Evolutionary conservation across 2,888 invertebrate genomes (phyloP), one percentile per base, ranked within the genome.

Genomic region (Melitaea athalia): DNA sequence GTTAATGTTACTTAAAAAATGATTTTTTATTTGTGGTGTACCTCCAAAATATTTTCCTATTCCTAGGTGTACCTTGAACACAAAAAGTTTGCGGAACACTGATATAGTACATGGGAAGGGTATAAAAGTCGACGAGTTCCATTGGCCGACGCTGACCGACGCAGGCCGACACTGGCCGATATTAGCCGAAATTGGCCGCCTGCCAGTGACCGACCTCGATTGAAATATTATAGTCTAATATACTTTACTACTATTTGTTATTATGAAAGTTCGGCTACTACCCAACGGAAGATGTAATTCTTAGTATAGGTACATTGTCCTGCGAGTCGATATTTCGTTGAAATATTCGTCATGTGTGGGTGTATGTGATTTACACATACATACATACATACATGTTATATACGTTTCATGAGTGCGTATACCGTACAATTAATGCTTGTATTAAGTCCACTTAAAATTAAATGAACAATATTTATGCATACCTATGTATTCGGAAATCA

Each of bases 201-300:
- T 15, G 38, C 57, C 57, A 57, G 42, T 38, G 42, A 31, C 57
- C 42, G 57, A 57, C 15, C 15, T 15, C 42, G 57, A 57, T 57
- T 57, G 38, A 57, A 57, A 42, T 57, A 57, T 57, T 57, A 57
- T 57, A n/a, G 15, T 57, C 42, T 11, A 42, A 12, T 33, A 55
- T 55, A 14, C 31, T 33, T 55, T 55, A 38, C 33, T 15, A 57
- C 15, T 57, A 38, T 42, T 15, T 42, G 38, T 15, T 42, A 38
- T 15, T 55, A 14, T 8, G 12, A 49, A 49, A 31, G 2, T 17
- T 52, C 52, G 31, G 53, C 42, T 57, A 10, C 42, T 42, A 12
- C 33, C 14, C 33, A 15, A 8, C 15, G 38, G 14, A 57, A 57
- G 38, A 5, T 15, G 14, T 6, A 8, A 50, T 3, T 17, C 17